phyloP scores from a whole-genome alignment of 2,888 invertebrate genomes.

The Blastobasis lacticolella region DNA sequence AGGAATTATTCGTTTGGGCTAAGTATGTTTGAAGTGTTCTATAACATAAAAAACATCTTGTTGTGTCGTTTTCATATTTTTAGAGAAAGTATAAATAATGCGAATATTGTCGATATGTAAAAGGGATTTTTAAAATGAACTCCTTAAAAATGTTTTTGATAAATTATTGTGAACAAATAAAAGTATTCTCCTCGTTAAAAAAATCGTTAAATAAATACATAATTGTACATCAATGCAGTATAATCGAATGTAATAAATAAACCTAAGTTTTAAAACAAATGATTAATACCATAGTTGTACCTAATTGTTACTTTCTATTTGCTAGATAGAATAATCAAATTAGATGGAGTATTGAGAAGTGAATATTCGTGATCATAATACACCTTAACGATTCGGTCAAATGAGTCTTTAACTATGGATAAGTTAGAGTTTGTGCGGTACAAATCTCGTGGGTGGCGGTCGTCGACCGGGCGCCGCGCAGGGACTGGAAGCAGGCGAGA shows the following conservation, averaged over 20 bases:
- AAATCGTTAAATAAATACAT: constrained; percentile 46
- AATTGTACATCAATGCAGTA: constrained; percentile 56
- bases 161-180: constrained; percentile 58
- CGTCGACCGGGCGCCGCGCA: not conserved
- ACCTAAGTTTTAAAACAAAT: constrained; percentile 40
- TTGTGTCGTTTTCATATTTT: constrained; percentile 71
- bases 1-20: constrained; percentile 53
- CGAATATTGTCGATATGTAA: constrained; percentile 48
- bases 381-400: constrained; percentile 17
- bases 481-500: not conserved
- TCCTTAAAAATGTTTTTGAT: constrained; percentile 49
- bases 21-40: constrained; percentile 55
- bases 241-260: constrained; percentile 52
- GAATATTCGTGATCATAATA: constrained; percentile 51
- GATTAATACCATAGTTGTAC: constrained; percentile 62
- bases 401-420: not conserved
- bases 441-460: not conserved
- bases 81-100: constrained; percentile 56
- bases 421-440: not conserved
- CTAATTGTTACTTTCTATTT: constrained; percentile 73
- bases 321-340: constrained; percentile 74
- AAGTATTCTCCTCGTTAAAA: constrained; percentile 60
- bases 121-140: constrained; percentile 43
- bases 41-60: constrained; percentile 54
- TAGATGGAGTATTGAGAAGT: constrained; percentile 63